phyloP scores from a whole-genome alignment of 2,797 vertebrate species.

The Sciaenops ocellatus region DNA sequence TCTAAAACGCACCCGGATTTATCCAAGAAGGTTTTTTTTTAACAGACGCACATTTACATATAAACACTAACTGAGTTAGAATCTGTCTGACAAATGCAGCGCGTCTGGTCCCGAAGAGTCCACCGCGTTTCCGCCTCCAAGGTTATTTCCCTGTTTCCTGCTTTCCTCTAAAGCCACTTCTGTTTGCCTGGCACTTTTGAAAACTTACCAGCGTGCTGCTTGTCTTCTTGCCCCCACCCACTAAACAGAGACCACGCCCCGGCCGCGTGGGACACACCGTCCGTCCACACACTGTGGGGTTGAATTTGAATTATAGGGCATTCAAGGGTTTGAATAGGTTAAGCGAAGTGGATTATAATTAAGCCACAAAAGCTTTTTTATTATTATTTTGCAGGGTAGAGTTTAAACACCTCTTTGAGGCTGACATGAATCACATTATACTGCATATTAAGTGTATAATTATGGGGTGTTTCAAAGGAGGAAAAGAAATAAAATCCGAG shows the following conservation, averaged over 20 bases:
- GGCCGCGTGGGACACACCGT: constrained; percentile 30
- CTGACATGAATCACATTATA: not conserved
- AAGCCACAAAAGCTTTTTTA: not conserved
- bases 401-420: constrained; percentile 34
- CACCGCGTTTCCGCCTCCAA: constrained; percentile 3
- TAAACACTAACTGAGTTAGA: constrained; percentile 14
- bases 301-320: constrained; percentile 51
- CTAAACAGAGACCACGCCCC: constrained; percentile 66
- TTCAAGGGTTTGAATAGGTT: constrained; percentile 48
- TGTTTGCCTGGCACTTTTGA: constrained; percentile 64
- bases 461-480: constrained; percentile 9
- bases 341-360: constrained; percentile 55
- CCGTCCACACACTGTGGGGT: constrained; percentile 13
- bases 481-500: constrained; percentile 4
- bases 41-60: too few relatives aligned
- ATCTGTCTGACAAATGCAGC: not conserved
- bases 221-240: constrained; percentile 35
- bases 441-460: constrained; percentile 22
- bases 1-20: not conserved
- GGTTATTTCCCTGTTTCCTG: constrained; percentile 62
- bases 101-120: constrained; percentile 3
- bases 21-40: not conserved
- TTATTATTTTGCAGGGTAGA: constrained; percentile 9
- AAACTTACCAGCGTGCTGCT: constrained; percentile 72
- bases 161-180: constrained; percentile 38